Conservation (phyloP, 2,113 vertebrate genomes). For the Gasterosteus nipponicus region DNA sequence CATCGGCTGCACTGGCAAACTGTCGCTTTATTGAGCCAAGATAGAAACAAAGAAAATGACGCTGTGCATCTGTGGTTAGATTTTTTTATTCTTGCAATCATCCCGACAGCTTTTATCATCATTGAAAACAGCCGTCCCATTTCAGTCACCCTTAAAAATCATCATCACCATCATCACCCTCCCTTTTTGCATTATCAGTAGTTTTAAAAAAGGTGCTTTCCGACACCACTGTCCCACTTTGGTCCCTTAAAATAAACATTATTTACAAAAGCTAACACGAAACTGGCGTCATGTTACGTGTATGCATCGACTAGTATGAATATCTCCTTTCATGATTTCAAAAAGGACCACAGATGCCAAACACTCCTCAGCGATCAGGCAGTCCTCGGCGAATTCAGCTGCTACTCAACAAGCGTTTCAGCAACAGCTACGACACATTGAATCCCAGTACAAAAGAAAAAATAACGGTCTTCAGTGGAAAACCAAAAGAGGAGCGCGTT, state of each 20-base stretch:
- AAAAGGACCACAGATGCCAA: constrained; percentile 31
- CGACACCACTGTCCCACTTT: constrained; percentile 39
- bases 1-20: background rate
- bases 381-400: constrained; percentile 36
- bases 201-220: constrained; percentile 64
- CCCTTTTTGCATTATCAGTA: constrained; percentile 77
- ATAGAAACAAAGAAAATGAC: constrained; percentile 11
- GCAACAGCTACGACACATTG: constrained; percentile 9
- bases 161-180: constrained; percentile 34
- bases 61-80: constrained; percentile 35
- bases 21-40: background rate
- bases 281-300: constrained; percentile 34
- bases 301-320: constrained; percentile 26
- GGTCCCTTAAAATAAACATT: constrained; percentile 66
- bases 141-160: constrained; percentile 30
- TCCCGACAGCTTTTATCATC: constrained; percentile 16
- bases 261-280: constrained; percentile 51
- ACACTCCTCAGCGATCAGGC: constrained; percentile 1
- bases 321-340: constrained; percentile 39
- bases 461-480: background rate
- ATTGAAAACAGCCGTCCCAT: constrained; percentile 23
- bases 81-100: constrained; percentile 56
- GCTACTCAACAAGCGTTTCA: constrained; percentile 32
- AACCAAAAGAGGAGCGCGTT: constrained; percentile 28
- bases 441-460: constrained; percentile 25